Evolutionary conservation across 1,140 invertebrate genomes (phyloP).

Genomic region (Rhizoglyphus robini): DNA sequence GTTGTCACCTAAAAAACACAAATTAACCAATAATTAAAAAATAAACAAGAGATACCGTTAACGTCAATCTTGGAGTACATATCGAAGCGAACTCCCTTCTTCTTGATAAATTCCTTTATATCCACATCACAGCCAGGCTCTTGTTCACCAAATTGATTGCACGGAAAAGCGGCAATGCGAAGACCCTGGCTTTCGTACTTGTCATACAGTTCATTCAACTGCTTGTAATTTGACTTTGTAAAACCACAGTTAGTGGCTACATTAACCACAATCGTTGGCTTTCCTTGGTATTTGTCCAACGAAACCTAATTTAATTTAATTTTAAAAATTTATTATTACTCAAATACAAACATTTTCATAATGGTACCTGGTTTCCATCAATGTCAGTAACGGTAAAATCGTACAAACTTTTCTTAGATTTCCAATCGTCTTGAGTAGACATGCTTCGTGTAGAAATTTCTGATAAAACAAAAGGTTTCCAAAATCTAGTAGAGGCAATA

Average conservation of each 20-base stretch:
- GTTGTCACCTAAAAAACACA: constrained; percentile 38
- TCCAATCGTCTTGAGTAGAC: constrained; percentile 16
- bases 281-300: constrained; percentile 31
- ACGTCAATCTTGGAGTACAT: constrained; percentile 68
- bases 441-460: not conserved
- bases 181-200: constrained; percentile 49
- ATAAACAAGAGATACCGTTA: constrained; percentile 45
- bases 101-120: constrained; percentile 52
- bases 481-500: constrained; percentile 4
- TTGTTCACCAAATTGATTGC: constrained; percentile 72
- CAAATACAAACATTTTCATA: constrained; percentile 16
- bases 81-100: constrained; percentile 60
- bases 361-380: constrained; percentile 24
- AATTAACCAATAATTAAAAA: not conserved
- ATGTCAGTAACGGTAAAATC: constrained; percentile 24
- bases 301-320: constrained; percentile 12
- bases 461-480: not conserved
- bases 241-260: constrained; percentile 72
- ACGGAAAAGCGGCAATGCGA: constrained; percentile 73
- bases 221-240: constrained; percentile 59
- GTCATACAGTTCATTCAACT: constrained; percentile 55
- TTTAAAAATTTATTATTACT: not conserved
- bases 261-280: constrained; percentile 62
- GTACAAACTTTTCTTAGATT: constrained; percentile 20
- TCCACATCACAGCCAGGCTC: constrained; percentile 56